Evolutionary conservation across 1,140 invertebrate genomes (phyloP).

Genomic region (Agrilus planipennis): DNA sequence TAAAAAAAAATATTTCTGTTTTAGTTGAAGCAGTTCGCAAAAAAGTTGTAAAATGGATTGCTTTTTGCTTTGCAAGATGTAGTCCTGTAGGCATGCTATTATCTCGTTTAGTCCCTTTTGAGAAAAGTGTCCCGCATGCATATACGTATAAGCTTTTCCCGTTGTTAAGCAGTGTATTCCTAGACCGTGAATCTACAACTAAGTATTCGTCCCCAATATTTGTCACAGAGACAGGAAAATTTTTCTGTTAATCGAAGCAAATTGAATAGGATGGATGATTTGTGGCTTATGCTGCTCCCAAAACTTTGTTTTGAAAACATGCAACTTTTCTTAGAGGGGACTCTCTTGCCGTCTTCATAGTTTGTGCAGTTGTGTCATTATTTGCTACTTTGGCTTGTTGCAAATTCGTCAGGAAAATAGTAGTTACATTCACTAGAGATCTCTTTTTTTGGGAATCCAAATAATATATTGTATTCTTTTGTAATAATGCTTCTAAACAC

Average conservation of each 20-base stretch:
- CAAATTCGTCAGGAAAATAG: not conserved
- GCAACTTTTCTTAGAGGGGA: not conserved
- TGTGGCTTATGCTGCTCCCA: not conserved
- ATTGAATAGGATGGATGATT: not conserved
- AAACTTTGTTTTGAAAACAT: conserved; percentile 5
- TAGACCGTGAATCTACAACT: conserved; percentile 1
- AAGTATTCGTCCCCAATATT: not conserved
- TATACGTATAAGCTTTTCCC: conserved; percentile 1
- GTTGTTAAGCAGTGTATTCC: conserved; percentile 4
- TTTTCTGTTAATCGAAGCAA: not conserved
- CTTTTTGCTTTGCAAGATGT: conserved; percentile 1
- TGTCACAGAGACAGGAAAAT: not conserved
- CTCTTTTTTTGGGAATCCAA: conserved; percentile 1
- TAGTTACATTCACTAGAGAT: not conserved
- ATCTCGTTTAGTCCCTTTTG: conserved; percentile 9
- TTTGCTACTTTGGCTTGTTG: not conserved
- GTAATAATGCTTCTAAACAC: conserved; percentile 1
- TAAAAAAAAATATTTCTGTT: conserved; percentile 10
- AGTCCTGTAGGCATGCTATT: conserved; percentile 9
- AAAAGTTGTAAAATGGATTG: conserved; percentile 2
- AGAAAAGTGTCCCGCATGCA: conserved; percentile 9
- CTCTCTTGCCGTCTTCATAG: not conserved
- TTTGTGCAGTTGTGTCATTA: not conserved
- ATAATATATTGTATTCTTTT: not conserved
- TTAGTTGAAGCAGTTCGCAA: conserved; percentile 10